Conservation (phyloP, 1,140 invertebrate genomes). For the Drosophila ercepeae region DNA sequence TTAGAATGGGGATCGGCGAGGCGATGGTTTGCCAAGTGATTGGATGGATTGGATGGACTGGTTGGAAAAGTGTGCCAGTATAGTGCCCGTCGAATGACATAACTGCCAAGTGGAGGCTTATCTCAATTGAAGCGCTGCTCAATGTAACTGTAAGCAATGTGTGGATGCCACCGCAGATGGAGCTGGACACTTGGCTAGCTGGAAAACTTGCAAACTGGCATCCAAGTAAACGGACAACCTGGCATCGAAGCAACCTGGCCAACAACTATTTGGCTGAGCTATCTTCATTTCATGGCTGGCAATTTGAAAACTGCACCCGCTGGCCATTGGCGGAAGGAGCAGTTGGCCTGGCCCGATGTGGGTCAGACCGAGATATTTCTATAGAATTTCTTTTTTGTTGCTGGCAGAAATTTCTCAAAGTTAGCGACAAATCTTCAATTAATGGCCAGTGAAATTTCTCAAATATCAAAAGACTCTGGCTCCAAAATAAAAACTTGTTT, state of each 20-base stretch:
- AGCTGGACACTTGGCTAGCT: slow-evolving; percentile 25
- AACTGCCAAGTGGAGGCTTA: slow-evolving; percentile 63
- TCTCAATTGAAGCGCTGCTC: slow-evolving; percentile 74
- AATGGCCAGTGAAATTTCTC: slow-evolving; percentile 68
- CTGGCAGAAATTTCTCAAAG: slow-evolving; percentile 64
- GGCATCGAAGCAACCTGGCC: slow-evolving; percentile 11
- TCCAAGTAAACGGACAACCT: not conserved
- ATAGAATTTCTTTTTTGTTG: slow-evolving; percentile 68
- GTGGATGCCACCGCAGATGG: slow-evolving; percentile 43
- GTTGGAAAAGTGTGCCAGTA: slow-evolving; percentile 53
- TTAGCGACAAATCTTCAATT: slow-evolving; percentile 74
- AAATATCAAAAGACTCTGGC: slow-evolving; percentile 62
- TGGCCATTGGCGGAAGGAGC: slow-evolving; percentile 62
- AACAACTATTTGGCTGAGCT: slow-evolving; percentile 39
- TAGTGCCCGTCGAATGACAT: slow-evolving; percentile 64
- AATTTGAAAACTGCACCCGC: slow-evolving; percentile 74
- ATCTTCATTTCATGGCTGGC: slow-evolving; percentile 71
- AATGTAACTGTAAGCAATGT: slow-evolving; percentile 72
- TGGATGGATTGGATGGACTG: slow-evolving; percentile 21
- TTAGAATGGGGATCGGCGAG: slow-evolving; percentile 64
- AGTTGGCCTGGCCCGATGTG: slow-evolving; percentile 53
- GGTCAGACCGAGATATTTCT: slow-evolving; percentile 65
- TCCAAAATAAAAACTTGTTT: slow-evolving; percentile 52
- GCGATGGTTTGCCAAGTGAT: slow-evolving; percentile 22
- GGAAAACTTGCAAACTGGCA: not conserved